Evolutionary conservation across 2,113 vertebrate genomes (phyloP).

Genomic region (Rhynchopsitta pachyrhyncha): DNA sequence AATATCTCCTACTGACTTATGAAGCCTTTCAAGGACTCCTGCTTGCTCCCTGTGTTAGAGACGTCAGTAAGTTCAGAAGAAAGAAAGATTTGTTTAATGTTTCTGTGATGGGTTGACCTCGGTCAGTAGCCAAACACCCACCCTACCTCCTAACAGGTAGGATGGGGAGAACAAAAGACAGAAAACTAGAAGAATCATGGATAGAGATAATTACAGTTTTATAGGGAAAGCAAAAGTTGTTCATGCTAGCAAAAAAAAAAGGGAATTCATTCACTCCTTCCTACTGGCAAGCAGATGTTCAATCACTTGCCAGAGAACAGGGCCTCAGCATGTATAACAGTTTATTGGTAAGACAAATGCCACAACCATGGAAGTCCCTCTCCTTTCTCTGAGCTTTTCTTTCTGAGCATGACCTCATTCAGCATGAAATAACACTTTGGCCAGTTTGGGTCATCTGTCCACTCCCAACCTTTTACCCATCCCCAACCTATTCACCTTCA

Average conservation of each 20-base stretch:
- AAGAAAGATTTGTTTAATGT: neutral
- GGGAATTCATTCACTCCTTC: neutral
- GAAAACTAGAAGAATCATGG: neutral
- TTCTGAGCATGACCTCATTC: neutral
- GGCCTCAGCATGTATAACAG: neutral
- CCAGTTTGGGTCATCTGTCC: neutral
- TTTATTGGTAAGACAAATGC: neutral
- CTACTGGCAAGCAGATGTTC: neutral
- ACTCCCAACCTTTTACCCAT: neutral
- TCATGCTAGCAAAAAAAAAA: neutral
- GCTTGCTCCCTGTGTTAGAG: neutral
- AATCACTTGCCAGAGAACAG: neutral
- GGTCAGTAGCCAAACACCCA: neutral
- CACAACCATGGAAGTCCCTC: neutral
- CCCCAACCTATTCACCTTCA: neutral
- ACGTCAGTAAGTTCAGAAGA: neutral
- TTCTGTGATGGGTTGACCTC: neutral
- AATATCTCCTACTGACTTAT: neutral
- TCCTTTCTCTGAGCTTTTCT: neutral
- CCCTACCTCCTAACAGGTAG: neutral
- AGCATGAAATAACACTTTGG: neutral
- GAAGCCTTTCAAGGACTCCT: neutral
- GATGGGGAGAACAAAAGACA: neutral
- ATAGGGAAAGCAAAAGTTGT: neutral
- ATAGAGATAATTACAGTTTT: neutral